These are phyloP conservation scores for Platanista minor DNA, from an alignment of 2,113 vertebrate species.

Conservation along the genomic window DNA sequence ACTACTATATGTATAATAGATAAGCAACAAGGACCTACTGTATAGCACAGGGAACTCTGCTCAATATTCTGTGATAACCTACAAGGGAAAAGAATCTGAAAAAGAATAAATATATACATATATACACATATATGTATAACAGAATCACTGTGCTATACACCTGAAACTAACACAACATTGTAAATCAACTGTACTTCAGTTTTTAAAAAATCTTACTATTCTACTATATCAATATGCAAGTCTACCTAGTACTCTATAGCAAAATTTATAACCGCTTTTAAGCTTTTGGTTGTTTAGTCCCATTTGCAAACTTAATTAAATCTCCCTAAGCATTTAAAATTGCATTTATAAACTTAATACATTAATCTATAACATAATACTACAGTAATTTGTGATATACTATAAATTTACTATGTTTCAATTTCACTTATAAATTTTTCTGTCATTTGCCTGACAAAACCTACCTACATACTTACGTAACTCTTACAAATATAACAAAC, in stretches of 20 bases:
- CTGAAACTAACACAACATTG: not conserved
- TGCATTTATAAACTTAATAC: not conserved
- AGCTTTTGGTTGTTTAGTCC: not conserved
- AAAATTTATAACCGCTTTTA: not conserved
- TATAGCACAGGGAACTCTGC: not conserved
- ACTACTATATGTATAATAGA: not conserved
- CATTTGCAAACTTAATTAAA: not conserved
- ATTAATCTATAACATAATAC: not conserved
- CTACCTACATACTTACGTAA: not conserved
- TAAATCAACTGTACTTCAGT: not conserved
- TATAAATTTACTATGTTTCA: not conserved
- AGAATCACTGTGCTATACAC: not conserved
- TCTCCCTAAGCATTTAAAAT: not conserved
- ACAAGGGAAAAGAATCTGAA: not conserved
- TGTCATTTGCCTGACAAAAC: not conserved
- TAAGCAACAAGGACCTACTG: not conserved
- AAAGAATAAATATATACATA: not conserved
- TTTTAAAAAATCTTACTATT: not conserved
- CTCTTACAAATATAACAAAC: not conserved
- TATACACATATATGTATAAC: not conserved
- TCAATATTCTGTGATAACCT: not conserved
- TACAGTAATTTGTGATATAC: not conserved
- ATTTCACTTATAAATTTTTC: not conserved
- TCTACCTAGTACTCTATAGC: not conserved
- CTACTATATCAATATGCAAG: not conserved